phyloP scores from a whole-genome alignment of 2,888 invertebrate genomes.

The Shargacucullia verbasci region DNA sequence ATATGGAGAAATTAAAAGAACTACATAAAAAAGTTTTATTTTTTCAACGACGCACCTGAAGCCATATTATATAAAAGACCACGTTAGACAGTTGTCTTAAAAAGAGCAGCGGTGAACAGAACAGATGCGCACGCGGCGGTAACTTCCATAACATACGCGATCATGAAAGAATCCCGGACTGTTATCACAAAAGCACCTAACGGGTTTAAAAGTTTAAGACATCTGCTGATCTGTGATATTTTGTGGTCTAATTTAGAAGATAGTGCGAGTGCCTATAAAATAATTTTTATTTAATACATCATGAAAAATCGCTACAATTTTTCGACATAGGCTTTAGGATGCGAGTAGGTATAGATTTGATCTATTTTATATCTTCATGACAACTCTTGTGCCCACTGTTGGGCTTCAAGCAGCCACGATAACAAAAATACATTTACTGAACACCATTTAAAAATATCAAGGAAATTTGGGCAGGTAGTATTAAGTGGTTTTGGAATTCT shows the following conservation, averaged over 20 bases:
- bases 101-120: conserved; percentile 15
- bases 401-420: no score
- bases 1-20: no score
- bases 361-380: no score
- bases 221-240: conserved; percentile 69
- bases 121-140: conserved; percentile 61
- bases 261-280: conserved; percentile 3
- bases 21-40: background rate
- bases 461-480: no score
- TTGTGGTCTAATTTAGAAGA: conserved; percentile 32
- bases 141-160: conserved; percentile 50
- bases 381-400: no score
- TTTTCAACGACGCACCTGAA: conserved; percentile 18
- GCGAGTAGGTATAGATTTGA: no score
- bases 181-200: conserved; percentile 73
- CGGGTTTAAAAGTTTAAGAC: conserved; percentile 64
- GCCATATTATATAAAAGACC: conserved; percentile 34
- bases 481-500: no score
- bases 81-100: conserved; percentile 39
- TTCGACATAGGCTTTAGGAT: no score
- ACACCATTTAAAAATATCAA: no score
- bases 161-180: conserved; percentile 52
- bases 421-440: no score
- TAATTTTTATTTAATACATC: no score
- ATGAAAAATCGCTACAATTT: no score